Evolutionary conservation across 2,113 vertebrate genomes (phyloP), one percentile per base, ranked within the genome.

Genomic region (Pongo pygmaeus): DNA sequence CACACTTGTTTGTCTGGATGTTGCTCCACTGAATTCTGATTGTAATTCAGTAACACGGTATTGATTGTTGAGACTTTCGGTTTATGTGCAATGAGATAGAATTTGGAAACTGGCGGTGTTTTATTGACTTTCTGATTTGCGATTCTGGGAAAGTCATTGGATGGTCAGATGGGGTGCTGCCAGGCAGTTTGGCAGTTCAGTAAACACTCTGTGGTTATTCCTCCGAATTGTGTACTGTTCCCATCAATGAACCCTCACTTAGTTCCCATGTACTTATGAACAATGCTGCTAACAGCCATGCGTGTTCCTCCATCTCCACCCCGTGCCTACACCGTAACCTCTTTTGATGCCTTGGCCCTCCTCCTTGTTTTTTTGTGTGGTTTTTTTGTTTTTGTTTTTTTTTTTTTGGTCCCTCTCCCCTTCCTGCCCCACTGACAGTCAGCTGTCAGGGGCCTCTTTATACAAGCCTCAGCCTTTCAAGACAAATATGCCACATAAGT

Each of bases 51-150:
- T 96, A 90, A 86, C 81, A 9, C 0, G 0, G 67, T 97, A 97
- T 97, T 95, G 97, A 97, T 97, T 91, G 77, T 91, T 95, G 91
- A 95, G 94, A 84, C 94, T 96, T 97, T 90, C 2, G 0, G 92
- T 96, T 94, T 93, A 89, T 75, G 85, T 92, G 93, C 95, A 77
- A 64, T 91, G 97, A 97, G 93, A 94, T 84, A 69, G 95, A 95
- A 96, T 96, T 97, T 97, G 97, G 95, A 96, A 96, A 95, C 90
- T 89, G 85, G 90, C 6, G 40, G 72, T 96, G 74, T 97, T 93
- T 96, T 96, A 97, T 70, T 97, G 97, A 98, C 92, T 79, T 98
- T 96, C 67, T 98, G 95, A 94, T 97, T 97, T 98, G 96, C 4
- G 13, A 92, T 96, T 93, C 92, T 92, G 95, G 93, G 96, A 96